Evolutionary conservation across 1,140 invertebrate genomes (phyloP).

Genomic region (Aphidius ervi): DNA sequence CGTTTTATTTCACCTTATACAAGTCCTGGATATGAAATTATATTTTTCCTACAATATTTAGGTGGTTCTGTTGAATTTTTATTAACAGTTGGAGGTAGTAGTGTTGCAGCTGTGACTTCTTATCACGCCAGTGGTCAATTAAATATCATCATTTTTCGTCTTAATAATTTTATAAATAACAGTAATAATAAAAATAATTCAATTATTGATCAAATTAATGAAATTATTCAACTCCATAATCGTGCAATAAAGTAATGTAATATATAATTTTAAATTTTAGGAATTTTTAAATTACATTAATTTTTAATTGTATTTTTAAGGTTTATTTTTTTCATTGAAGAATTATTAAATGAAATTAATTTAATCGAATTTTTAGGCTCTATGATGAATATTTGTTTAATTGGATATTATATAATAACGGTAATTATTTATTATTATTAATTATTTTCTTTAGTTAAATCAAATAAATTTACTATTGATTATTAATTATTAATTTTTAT

Average conservation of each 20-base stretch:
- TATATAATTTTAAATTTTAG: too few species aligned
- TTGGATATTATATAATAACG: slow-evolving; percentile 28
- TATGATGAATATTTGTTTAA: slow-evolving; percentile 26
- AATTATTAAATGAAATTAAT: slow-evolving; percentile 22
- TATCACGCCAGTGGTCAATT: slow-evolving; percentile 36
- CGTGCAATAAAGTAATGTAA: background rate
- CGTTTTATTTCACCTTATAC: slow-evolving; percentile 20
- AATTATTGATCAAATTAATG: slow-evolving; percentile 2
- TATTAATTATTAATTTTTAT: too few species aligned
- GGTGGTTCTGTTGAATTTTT: slow-evolving; percentile 20
- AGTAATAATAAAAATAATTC: background rate
- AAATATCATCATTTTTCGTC: slow-evolving; percentile 28
- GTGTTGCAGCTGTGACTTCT: slow-evolving; percentile 32
- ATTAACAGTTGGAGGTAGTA: slow-evolving; percentile 21
- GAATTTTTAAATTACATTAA: too few species aligned
- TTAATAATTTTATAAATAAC: slow-evolving; percentile 9
- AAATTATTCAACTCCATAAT: slow-evolving; percentile 21
- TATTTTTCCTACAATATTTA: slow-evolving; percentile 25
- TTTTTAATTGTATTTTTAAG: too few species aligned
- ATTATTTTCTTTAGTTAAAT: too few species aligned
- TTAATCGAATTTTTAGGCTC: slow-evolving; percentile 22
- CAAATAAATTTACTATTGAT: too few species aligned
- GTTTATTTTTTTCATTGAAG: slow-evolving; percentile 10
- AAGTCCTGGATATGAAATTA: slow-evolving; percentile 27
- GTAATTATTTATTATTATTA: background rate